A percentile compares a stretch with the other conserved stretches of the same genome.
phyloP scores from a whole-genome alignment of 2,888 invertebrate genomes.

The Cartodere bifasciata region DNA sequence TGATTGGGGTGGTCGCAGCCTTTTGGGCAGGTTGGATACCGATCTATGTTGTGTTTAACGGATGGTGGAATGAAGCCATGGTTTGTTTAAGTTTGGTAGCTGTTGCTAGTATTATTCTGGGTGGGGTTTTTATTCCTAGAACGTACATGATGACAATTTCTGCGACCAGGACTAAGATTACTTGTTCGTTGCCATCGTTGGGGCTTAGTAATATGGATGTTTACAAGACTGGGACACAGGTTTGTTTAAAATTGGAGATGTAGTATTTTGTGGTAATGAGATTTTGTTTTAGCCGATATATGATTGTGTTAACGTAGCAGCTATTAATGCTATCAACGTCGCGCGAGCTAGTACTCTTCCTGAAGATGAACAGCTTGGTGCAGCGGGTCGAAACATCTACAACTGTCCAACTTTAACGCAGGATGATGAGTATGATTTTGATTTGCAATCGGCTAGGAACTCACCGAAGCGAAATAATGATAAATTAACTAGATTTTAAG shows the following conservation, averaged over 20 bases:
- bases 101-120: conserved; percentile 48
- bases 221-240: conserved; percentile 32
- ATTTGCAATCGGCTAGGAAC: conserved; percentile 24
- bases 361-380: conserved; percentile 17
- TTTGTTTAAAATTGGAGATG: conserved; percentile 12
- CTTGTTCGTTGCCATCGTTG: conserved; percentile 40
- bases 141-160: conserved; percentile 55
- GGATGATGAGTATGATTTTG: conserved; percentile 26
- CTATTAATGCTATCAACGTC: conserved; percentile 32
- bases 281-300: conserved; percentile 38
- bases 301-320: conserved; percentile 44
- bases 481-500: conserved; percentile 33
- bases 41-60: conserved; percentile 39
- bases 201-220: conserved; percentile 34
- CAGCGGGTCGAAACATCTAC: conserved; percentile 28
- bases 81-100: conserved; percentile 47
- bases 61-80: conserved; percentile 43
- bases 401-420: conserved; percentile 24
- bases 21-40: conserved; percentile 51
- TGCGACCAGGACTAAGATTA: conserved; percentile 46
- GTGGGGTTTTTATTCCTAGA: conserved; percentile 53
- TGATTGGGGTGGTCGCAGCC: conserved; percentile 40
- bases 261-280: conserved; percentile 5
- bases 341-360: conserved; percentile 19
- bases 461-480: conserved; percentile 21